Conservation (phyloP, 1,140 invertebrate genomes). For the Camponotus vicinus region DNA sequence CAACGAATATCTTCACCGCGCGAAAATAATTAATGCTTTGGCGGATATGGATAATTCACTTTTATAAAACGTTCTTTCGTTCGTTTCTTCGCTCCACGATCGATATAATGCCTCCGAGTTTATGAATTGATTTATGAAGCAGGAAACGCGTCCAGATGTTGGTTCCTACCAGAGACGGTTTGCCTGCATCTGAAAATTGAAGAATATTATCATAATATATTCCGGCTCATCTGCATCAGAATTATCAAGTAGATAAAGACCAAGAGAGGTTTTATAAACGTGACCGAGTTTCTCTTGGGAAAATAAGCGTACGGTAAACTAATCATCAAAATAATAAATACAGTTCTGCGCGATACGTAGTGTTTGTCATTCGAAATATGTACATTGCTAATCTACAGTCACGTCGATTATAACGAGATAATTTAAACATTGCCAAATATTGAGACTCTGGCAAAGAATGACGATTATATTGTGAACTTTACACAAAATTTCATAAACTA, state of each 20-base stretch:
- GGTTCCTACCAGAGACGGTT: constrained; percentile 28
- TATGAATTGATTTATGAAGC: constrained; percentile 64
- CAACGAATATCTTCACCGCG: constrained; percentile 16
- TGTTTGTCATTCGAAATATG: constrained; percentile 14
- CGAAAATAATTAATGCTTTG: constrained; percentile 45
- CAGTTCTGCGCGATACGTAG: too few species aligned
- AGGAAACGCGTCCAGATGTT: constrained; percentile 21
- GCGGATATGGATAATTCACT: constrained; percentile 51
- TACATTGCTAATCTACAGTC: background rate
- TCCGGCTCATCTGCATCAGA: constrained; percentile 64
- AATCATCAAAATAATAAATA: background rate
- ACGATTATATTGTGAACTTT: background rate
- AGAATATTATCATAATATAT: constrained; percentile 66
- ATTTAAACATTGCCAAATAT: background rate
- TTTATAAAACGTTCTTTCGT: constrained; percentile 53
- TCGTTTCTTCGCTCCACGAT: constrained; percentile 11
- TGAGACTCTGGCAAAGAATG: background rate
- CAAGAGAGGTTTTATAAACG: background rate
- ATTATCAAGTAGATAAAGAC: constrained; percentile 55
- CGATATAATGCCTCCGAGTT: constrained; percentile 38
- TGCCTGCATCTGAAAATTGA: constrained; percentile 54
- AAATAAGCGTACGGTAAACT: background rate
- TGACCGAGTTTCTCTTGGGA: background rate
- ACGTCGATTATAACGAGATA: background rate
- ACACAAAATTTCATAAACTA: background rate